Evolutionary conservation across 2,113 vertebrate species (phyloP).

Genomic region (Psilopogon haemacephalus): DNA sequence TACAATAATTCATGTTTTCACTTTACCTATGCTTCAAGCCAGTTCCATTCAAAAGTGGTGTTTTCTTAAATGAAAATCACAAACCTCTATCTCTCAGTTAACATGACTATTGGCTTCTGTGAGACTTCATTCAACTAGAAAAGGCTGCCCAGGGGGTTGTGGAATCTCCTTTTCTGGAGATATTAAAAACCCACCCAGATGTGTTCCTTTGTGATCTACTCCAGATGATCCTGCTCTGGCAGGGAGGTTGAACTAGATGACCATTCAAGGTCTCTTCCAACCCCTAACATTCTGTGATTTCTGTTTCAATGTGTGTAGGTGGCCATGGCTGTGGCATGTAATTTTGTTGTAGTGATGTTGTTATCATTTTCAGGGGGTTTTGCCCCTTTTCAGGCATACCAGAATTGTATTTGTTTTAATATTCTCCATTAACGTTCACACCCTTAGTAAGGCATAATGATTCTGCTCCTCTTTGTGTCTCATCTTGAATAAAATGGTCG

Average conservation of each 20-base stretch:
- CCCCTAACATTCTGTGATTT: background rate
- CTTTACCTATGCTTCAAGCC: background rate
- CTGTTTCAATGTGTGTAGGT: accelerated
- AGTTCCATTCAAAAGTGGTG: background rate
- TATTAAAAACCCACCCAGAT: too few species aligned
- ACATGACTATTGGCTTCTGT: background rate
- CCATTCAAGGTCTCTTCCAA: too few species aligned
- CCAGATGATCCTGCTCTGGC: too few species aligned
- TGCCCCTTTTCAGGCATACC: background rate
- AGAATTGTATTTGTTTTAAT: background rate
- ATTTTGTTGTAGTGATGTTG: background rate
- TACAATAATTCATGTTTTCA: background rate
- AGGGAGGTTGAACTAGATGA: too few species aligned
- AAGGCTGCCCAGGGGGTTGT: too few species aligned
- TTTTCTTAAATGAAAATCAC: background rate
- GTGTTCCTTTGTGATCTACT: too few species aligned
- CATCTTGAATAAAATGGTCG: background rate
- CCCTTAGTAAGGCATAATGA: background rate
- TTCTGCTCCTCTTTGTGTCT: background rate
- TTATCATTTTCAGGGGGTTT: background rate
- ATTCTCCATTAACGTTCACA: background rate
- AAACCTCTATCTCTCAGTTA: background rate
- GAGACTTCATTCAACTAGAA: too few species aligned
- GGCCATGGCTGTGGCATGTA: background rate
- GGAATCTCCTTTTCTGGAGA: too few species aligned